These are phyloP conservation scores for Catalaphyllia jardinei DNA, from an alignment of 64 coral and sea anemone species.

Conservation along the genomic window DNA sequence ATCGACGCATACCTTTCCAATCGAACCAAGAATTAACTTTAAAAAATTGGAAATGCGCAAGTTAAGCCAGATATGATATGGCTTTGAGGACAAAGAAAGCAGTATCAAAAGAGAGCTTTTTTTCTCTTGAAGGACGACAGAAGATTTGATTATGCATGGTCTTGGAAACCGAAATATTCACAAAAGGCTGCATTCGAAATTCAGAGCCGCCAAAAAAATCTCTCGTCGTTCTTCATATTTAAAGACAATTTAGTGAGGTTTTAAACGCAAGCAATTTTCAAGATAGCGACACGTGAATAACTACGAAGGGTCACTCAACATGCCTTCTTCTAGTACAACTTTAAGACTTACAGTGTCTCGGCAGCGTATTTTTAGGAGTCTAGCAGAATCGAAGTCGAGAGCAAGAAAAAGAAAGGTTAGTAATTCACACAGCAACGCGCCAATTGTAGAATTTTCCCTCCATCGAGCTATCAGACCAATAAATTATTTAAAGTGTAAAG, in stretches of 20 bases:
- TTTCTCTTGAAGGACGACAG: neutral
- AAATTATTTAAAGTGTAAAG: slow-evolving; percentile 15
- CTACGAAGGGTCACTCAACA: neutral
- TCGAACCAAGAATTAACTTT: neutral
- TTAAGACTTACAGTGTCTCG: too few relatives aligned
- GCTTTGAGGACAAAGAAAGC: neutral
- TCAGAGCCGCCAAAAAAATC: neutral
- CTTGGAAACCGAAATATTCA: slow-evolving; percentile 48
- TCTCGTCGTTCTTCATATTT: neutral
- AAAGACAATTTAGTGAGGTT: neutral
- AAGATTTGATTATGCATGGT: neutral
- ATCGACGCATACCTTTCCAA: neutral
- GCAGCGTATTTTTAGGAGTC: too few relatives aligned
- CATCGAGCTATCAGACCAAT: neutral
- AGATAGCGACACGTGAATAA: neutral
- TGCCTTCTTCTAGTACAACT: neutral
- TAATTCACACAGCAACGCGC: neutral
- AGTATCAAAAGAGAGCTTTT: neutral
- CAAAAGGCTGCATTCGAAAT: neutral
- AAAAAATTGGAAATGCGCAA: neutral
- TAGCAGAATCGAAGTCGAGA: neutral
- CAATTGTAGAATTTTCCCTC: neutral
- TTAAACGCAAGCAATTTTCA: neutral
- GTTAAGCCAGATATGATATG: neutral
- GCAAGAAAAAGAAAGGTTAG: too few relatives aligned